Evolutionary conservation across 2,888 invertebrate genomes (phyloP), one percentile per base, ranked within the genome.

Genomic region (Sarcophaga caerulescens): DNA sequence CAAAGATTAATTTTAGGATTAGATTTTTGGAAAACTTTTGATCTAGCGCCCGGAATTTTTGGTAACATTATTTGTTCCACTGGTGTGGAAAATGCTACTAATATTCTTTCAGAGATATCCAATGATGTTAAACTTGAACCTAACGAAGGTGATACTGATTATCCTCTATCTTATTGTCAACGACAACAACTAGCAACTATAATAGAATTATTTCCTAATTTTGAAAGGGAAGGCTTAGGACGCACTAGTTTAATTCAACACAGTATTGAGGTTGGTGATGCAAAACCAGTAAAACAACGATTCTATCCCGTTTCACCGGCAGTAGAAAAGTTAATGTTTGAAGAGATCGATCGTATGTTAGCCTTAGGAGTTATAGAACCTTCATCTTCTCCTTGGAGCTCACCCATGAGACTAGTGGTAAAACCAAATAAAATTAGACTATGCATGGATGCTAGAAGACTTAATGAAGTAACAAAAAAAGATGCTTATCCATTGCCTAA

Each of bases 331-430:
- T 23, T 65, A 8, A 65, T 65, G 35, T 4, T 75, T 84, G 66
- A 47, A 6, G 6, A 35, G 6, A 62, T 73, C 14, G 73, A 73
- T 73, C 60, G 89, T 2, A 92, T 92, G 90, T 60, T 92, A 5
- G 69, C 59, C 4, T 69, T 88, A 1, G 89, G 87, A 8, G 70
- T 71, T 25, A 71, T 57, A 59, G 59, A 25, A 59, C 70, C 70
- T 4, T 69, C 69, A 8, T 14, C 12, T 21, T 68, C 68, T n/a
- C 4, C 25, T 4, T 25, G 25, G 25, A 25, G 25, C 4, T 25
- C 25, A 25, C 25, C 25, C 25, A 25, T 25, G 4, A 25, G 25
- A 8, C n/a, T 84, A 5, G 78, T 81, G 59, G 69, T 85, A 66
- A 60, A 79, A 57, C 74, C 81, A 12, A 84, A 80, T 8, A 84